Percentiles rank a stretch among this genome's conserved stretches.
phyloP scores from a whole-genome alignment of 2,888 invertebrate genomes.

The Tholera decimalis region DNA sequence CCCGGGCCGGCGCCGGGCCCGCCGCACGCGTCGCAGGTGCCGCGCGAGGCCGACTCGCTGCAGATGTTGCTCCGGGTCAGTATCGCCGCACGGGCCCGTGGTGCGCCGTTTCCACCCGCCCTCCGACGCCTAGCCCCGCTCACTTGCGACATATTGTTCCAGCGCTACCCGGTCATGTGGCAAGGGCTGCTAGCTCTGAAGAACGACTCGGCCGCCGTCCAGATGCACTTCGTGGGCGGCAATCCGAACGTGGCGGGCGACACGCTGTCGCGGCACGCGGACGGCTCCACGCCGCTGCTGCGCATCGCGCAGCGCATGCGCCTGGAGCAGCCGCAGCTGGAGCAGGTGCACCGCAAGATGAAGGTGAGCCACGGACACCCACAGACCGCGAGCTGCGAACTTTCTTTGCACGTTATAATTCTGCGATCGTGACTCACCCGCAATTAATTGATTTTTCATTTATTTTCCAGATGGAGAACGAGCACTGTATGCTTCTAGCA shows the following conservation, averaged over 20 bases:
- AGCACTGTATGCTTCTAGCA: slow-evolving; percentile 98
- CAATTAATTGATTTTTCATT: too few species aligned
- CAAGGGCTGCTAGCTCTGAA: slow-evolving; percentile 98
- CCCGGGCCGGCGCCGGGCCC: slow-evolving; percentile 83
- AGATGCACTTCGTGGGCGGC: slow-evolving; percentile 99
- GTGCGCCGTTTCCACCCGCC: too few species aligned
- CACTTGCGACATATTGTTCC: slow-evolving; percentile 63
- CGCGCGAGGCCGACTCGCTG: slow-evolving; percentile 96
- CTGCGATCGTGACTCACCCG: background rate
- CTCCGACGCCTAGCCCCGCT: background rate
- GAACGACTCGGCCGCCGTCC: slow-evolving; percentile 99
- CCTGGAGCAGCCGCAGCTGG: slow-evolving; percentile 98
- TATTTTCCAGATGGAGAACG: slow-evolving; percentile 97
- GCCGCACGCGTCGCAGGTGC: slow-evolving; percentile 93
- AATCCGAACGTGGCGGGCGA: slow-evolving; percentile 97
- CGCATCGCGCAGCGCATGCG: slow-evolving; percentile 99
- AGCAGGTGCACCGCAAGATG: slow-evolving; percentile 99
- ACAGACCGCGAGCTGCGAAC: too few species aligned
- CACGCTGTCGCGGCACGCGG: slow-evolving; percentile 96
- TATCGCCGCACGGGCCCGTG: slow-evolving; percentile 21
- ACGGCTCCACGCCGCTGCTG: slow-evolving; percentile 96
- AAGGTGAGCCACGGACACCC: slow-evolving; percentile 92
- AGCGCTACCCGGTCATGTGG: slow-evolving; percentile 99
- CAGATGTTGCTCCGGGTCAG: slow-evolving; percentile 94
- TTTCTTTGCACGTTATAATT: background rate